Conservation (phyloP, 2,797 vertebrate species). For the Okamejei kenojei region DNA sequence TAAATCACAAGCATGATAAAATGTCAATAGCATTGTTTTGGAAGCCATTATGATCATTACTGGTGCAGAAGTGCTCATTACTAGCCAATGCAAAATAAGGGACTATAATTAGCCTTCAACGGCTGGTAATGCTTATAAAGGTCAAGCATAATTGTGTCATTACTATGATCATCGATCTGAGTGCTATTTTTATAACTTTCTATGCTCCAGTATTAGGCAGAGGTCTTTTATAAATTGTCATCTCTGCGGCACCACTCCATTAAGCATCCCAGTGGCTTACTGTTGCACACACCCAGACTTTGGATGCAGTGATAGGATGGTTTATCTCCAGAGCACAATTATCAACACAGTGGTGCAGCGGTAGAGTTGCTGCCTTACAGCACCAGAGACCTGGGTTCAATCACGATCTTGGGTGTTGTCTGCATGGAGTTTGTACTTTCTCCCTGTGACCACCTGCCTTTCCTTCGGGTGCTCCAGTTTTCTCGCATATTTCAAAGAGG, state of each 20-base stretch:
- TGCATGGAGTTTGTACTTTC: no score
- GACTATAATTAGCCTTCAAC: constrained; percentile 15
- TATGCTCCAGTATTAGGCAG: background rate
- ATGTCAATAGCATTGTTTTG: constrained; percentile 19
- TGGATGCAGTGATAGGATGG: background rate
- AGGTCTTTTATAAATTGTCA: constrained; percentile 19
- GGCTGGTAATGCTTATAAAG: constrained; percentile 35
- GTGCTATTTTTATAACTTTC: constrained; percentile 26
- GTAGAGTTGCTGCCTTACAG: no score
- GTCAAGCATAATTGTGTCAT: constrained; percentile 29
- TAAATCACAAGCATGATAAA: constrained; percentile 24
- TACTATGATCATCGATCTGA: constrained; percentile 3
- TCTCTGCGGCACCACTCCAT: background rate
- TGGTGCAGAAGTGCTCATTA: constrained; percentile 23
- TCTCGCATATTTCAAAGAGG: no score
- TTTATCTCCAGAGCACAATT: constrained; percentile 11
- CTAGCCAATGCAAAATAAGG: background rate
- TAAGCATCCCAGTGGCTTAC: background rate
- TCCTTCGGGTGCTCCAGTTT: no score
- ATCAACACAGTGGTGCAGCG: background rate
- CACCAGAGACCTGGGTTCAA: no score
- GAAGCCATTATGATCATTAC: constrained; percentile 25
- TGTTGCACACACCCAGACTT: constrained; percentile 20
- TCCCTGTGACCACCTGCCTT: no score
- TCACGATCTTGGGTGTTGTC: no score